Percentiles rank a stretch among this genome's conserved stretches.
phyloP scores from a whole-genome alignment of 2,888 invertebrate genomes.

The Drosophila quasianomalipes region DNA sequence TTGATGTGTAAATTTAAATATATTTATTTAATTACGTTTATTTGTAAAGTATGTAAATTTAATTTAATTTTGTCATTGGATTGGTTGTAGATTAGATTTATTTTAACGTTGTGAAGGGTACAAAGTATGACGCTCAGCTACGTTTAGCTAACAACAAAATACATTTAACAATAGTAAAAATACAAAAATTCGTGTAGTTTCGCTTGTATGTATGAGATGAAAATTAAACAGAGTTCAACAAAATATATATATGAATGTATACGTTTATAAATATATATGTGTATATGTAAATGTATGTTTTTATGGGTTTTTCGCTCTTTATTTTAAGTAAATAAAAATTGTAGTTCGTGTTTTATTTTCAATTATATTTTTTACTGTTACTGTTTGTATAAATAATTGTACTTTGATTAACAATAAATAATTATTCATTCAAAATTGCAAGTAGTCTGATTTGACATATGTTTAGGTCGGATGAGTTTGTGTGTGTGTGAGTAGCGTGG shows the following conservation, averaged over 20 bases:
- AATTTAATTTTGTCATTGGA: conserved; percentile 70
- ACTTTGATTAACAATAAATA: conserved; percentile 42
- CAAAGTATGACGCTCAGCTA: conserved; percentile 76
- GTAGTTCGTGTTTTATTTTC: conserved; percentile 15
- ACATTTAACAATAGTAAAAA: conserved; percentile 59
- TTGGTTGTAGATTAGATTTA: conserved; percentile 75
- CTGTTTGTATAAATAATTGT: conserved; percentile 47
- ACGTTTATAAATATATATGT: conserved; percentile 13
- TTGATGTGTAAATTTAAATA: conserved; percentile 68
- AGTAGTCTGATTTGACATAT: conserved; percentile 43
- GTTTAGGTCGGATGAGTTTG: conserved; percentile 16
- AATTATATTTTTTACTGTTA: conserved; percentile 13
- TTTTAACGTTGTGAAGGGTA: conserved; percentile 68
- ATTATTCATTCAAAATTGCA: conserved; percentile 43
- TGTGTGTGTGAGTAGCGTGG: background rate
- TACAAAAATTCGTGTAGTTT: conserved; percentile 56
- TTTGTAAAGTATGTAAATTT: conserved; percentile 61
- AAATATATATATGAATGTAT: conserved; percentile 34
- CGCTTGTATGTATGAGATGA: conserved; percentile 51
- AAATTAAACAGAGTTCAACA: conserved; percentile 51
- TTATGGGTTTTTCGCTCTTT: background rate
- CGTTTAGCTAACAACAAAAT: conserved; percentile 79
- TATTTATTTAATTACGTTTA: conserved; percentile 50
- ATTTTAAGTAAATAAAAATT: background rate
- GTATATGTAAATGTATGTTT: conserved; percentile 12